Conservation (phyloP, 1,140 invertebrate genomes). For the Harpegnathos saltator region DNA sequence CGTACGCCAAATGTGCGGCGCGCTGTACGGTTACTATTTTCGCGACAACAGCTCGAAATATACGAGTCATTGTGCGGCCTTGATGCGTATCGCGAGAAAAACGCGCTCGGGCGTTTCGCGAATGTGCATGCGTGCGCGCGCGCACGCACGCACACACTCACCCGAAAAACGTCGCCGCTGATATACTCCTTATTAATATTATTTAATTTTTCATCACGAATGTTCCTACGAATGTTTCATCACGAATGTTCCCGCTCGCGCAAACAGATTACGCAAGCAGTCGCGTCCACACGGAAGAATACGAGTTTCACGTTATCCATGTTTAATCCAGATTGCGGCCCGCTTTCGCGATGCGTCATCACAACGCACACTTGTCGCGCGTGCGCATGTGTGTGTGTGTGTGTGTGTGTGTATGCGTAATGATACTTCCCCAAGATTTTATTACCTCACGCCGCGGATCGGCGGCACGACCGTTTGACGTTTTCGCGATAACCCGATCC, state of each 20-base stretch:
- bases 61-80: slow-evolving; percentile 42
- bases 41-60: slow-evolving; percentile 28
- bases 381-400: too few relatives aligned
- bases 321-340: slow-evolving; percentile 11
- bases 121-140: not conserved
- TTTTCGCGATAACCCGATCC: not conserved
- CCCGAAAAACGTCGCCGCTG: slow-evolving; percentile 3
- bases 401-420: too few relatives aligned
- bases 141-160: too few relatives aligned
- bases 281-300: not conserved
- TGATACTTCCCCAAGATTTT: not conserved
- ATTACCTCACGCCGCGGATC: not conserved
- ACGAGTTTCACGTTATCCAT: not conserved
- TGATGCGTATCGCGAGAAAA: slow-evolving; percentile 31
- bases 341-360: slow-evolving; percentile 43
- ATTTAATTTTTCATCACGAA: not conserved
- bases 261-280: not conserved
- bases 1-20: not conserved
- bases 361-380: too few relatives aligned
- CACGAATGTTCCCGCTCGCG: not conserved
- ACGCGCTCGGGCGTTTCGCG: not conserved
- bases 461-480: not conserved
- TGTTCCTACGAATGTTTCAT: not conserved
- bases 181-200: not conserved
- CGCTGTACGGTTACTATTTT: slow-evolving; percentile 9